These are phyloP conservation scores for Sisor rabdophorus DNA, from an alignment of 2,113 vertebrate genomes.

Conservation along the genomic window DNA sequence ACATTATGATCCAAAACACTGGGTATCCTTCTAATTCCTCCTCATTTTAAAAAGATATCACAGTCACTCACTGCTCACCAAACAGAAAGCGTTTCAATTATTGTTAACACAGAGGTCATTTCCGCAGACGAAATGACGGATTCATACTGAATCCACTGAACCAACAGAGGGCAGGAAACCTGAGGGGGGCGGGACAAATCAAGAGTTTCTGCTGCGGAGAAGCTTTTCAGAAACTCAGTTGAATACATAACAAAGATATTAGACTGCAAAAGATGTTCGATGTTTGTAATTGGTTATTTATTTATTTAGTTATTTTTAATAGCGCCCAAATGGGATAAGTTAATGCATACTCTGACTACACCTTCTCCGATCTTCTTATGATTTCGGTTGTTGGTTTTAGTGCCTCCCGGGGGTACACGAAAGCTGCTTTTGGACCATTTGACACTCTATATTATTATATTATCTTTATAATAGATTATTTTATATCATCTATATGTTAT, in stretches of 20 bases:
- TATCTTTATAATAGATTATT: no score
- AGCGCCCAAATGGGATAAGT: no score
- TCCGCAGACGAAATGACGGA: constrained; percentile 44
- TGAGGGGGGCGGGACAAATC: constrained; percentile 21
- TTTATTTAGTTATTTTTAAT: background rate
- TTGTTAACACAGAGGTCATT: constrained; percentile 63
- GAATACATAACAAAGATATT: constrained; percentile 15
- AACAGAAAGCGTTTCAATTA: constrained; percentile 58
- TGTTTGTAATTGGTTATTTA: constrained; percentile 11
- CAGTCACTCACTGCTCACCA: constrained; percentile 45
- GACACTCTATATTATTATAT: no score
- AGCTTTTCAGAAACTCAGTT: constrained; percentile 17
- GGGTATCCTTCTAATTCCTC: constrained; percentile 55
- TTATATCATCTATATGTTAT: no score
- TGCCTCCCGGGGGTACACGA: no score
- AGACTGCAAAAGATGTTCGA: constrained; percentile 29
- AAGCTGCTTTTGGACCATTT: no score
- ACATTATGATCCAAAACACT: constrained; percentile 52
- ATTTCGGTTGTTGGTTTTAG: no score
- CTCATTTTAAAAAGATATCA: constrained; percentile 54
- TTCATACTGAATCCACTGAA: constrained; percentile 48
- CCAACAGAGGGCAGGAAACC: constrained; percentile 40
- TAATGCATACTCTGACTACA: no score
- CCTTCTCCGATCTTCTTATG: no score
- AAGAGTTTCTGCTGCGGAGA: constrained; percentile 9